Conservation (phyloP, 1,140 invertebrate species). For the Drosophila triauraria region DNA sequence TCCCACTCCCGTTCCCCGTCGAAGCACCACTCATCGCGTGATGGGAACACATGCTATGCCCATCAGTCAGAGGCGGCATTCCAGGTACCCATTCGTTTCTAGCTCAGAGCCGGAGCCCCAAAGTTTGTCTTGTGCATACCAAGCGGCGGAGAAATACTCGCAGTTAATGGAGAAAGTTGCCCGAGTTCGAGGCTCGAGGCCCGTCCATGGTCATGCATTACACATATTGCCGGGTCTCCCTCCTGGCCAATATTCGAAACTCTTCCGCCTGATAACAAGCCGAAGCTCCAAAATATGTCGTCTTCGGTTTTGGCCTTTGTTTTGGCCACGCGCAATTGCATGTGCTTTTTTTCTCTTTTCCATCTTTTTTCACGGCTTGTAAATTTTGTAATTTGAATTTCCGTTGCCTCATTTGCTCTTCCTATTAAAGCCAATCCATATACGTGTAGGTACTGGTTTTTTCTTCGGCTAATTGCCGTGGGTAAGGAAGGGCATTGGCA, state of each 20-base stretch:
- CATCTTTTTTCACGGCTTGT: conserved; percentile 46
- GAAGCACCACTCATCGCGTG: neutral
- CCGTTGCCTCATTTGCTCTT: conserved; percentile 69
- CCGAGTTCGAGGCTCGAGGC: conserved; percentile 27
- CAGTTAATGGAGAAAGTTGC: conserved; percentile 53
- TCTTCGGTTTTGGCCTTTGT: conserved; percentile 33
- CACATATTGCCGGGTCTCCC: conserved; percentile 22
- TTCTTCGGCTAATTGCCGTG: conserved; percentile 67
- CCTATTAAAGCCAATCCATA: conserved; percentile 28
- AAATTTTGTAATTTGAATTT: conserved; percentile 77
- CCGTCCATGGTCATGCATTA: conserved; percentile 45
- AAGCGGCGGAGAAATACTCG: conserved; percentile 50
- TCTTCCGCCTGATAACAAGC: conserved; percentile 70
- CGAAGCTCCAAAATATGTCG: conserved; percentile 17
- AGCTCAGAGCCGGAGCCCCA: conserved; percentile 37
- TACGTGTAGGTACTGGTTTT: conserved; percentile 16
- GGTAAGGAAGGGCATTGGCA: conserved; percentile 44
- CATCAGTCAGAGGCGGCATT: conserved; percentile 25
- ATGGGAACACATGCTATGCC: conserved; percentile 7
- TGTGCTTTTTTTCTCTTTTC: conserved; percentile 9
- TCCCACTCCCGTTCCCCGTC: neutral
- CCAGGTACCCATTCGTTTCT: conserved; percentile 25
- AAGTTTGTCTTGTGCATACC: conserved; percentile 52
- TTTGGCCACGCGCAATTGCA: conserved; percentile 57
- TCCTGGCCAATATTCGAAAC: conserved; percentile 43